phyloP scores from a whole-genome alignment of 1,140 invertebrate genomes.

The Lordiphosa stackelbergi region DNA sequence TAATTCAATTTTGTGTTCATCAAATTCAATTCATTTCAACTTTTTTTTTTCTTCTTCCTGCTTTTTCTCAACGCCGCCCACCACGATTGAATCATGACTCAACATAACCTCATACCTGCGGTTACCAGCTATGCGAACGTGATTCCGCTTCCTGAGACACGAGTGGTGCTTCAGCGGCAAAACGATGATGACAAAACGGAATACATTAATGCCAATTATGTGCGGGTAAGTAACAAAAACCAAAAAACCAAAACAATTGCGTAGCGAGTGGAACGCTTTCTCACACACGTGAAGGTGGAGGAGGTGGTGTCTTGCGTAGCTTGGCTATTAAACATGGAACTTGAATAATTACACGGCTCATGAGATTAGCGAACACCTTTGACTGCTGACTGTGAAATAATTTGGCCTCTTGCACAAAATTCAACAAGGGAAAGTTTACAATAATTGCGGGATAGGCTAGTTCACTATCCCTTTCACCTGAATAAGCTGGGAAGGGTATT shows the following conservation, averaged over 20 bases:
- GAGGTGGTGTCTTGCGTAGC: conserved; percentile 17
- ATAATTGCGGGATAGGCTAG: conserved; percentile 19
- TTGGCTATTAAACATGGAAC: conserved; percentile 1
- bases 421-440: conserved; percentile 28
- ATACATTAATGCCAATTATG: conserved; percentile 95
- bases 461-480: too few relatives aligned
- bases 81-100: conserved; percentile 21
- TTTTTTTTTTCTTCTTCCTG: conserved; percentile 32
- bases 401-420: too few relatives aligned
- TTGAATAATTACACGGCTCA: conserved; percentile 46
- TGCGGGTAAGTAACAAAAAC: conserved; percentile 80
- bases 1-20: conserved; percentile 2
- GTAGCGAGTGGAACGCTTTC: conserved; percentile 13
- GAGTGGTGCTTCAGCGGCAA: conserved; percentile 84
- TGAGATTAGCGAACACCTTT: conserved; percentile 24
- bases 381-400: conserved; percentile 32
- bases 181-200: conserved; percentile 87
- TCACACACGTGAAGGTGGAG: conserved; percentile 6
- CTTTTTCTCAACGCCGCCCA: conserved; percentile 17
- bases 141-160: conserved; percentile 92
- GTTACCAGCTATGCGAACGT: conserved; percentile 90
- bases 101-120: conserved; percentile 33
- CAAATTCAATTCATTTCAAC: conserved; percentile 7
- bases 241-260: conserved; percentile 51
- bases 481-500: too few relatives aligned